Base-by-base conservation (phyloP, 1,140 invertebrate species). In the Portunus trituberculatus region DNA sequence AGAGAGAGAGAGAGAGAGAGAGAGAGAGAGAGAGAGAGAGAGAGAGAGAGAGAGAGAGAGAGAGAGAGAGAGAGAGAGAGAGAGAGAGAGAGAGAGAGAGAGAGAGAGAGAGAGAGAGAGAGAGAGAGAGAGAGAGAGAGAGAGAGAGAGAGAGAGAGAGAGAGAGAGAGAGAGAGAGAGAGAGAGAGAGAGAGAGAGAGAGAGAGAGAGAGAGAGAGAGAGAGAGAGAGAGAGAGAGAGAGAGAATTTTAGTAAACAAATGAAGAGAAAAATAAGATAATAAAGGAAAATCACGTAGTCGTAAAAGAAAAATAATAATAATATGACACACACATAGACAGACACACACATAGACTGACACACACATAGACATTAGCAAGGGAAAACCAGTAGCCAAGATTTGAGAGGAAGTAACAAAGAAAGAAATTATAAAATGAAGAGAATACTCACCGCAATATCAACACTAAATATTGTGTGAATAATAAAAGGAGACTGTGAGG, bases 181-280 rank as follows among this genome's bases (percentile, higher is more conserved):
- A 88, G 86, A 88, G 86, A 88, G 86, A 87, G 84, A 87, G 84
- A 87, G 84, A 87, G 84, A 87, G 84, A 87, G 84, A 87, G 84
- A 87, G 84, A 87, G 84, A 87, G 84, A 87, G 84, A 87, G 84
- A 87, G 84, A 87, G 84, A 87, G 84, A 87, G 84, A 87, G 12
- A 32, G 39, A 87, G 39, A 31, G 84, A 88, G 31, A 39, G 25
- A 45, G 31, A 25, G 16, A 6, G 20, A 88, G 14, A 88, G 31
- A 6, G 20, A 3, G 86, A 31, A n/a, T 46, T 0, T 10, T 32
- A 88, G 25, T 46, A 46, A 12, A 10, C 12, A 59, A 59, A 59
- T 59, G 52, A 59, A 12, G 20, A 59, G 12, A 12, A 59, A 59
- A 59, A 16, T 6, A 52, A 52, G 48, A 59, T 59, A 20, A 39